Conservation (phyloP, 2,888 invertebrate species). For the Eurytoma californica region DNA sequence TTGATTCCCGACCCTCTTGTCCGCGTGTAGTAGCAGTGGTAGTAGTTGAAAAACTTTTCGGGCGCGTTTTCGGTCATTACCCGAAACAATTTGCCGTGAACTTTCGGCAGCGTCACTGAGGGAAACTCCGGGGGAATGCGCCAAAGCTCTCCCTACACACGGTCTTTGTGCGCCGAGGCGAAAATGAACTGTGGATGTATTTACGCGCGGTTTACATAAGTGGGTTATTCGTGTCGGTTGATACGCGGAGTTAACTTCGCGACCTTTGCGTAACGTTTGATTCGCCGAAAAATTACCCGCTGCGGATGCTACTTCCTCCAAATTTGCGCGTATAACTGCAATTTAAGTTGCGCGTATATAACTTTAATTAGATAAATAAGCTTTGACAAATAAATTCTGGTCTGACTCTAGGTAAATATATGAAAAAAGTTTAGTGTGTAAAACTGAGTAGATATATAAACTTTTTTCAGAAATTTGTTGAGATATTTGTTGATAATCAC, state of each 20-base stretch:
- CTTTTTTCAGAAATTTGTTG: too few relatives aligned
- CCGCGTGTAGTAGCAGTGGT: too few relatives aligned
- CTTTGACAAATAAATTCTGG: too few relatives aligned
- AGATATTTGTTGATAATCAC: too few relatives aligned
- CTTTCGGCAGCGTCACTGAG: background rate
- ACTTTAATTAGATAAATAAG: background rate
- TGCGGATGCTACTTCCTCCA: background rate
- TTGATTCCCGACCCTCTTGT: too few relatives aligned
- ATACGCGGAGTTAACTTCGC: background rate
- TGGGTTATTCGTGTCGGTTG: slow-evolving; percentile 15
- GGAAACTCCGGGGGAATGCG: background rate
- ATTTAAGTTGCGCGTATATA: background rate
- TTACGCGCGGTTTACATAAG: slow-evolving; percentile 24
- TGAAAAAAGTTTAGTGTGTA: too few relatives aligned
- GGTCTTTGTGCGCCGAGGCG: slow-evolving; percentile 31
- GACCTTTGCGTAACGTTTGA: background rate
- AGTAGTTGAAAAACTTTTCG: background rate
- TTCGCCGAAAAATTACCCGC: background rate
- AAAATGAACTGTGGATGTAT: slow-evolving; percentile 27
- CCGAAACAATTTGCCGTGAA: slow-evolving; percentile 27
- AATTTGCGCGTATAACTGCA: background rate
- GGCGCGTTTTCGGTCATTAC: slow-evolving; percentile 25
- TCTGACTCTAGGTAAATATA: too few relatives aligned
- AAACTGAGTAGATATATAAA: too few relatives aligned
- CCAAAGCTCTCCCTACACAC: background rate